Base-by-base conservation (phyloP, 2,113 vertebrate genomes). In the Poicephalus meyeri region DNA sequence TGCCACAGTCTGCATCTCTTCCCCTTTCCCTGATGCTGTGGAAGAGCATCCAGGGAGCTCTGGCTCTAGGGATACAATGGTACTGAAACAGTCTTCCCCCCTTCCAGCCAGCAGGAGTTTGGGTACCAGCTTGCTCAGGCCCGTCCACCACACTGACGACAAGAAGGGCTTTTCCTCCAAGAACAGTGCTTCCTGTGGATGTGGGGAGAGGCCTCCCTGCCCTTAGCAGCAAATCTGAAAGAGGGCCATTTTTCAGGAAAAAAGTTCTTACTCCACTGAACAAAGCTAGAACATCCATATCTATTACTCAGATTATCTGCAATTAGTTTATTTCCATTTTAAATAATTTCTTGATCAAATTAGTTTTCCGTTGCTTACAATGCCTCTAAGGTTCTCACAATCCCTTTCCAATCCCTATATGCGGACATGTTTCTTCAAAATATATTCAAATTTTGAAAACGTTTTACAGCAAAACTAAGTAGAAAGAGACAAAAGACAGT, bases 31-130 rank as follows among this genome's bases (percentile, higher is more conserved):
- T 78, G 35, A 18, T 29, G 20, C 61, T 2, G 0, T 1, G 2
- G 13, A 3, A 5, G 2, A 2, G n/a, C 31, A 58, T 7, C 16
- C 1, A 0, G 3, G 9, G 5, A 10, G 13, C 44, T 71, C 52
- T 44, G 33, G 41, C 26, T 73, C 46, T 9, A 37, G 50, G 17
- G 29, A 70, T 68, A 33, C 16, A 49, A 11, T 0, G 20, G 31
- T 12, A 77, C 9, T 39, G 35, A 24, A 65, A n/a, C 0, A n/a
- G 11, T n/a, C 44, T 53, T 85, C 49, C 16, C 31, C 31, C 35
- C 20, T 63, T 41, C 79, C 39, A 24, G n/a, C 19, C n/a, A 44
- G 28, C 26, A n/a, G 1, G 1, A 68, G 6, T 25, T 16, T 61
- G 58, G 50, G 55, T 37, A 69, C 28, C 25, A 9, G n/a, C 31